Evolutionary conservation across 2,888 invertebrate species (phyloP).

Genomic region (Platycheirus rosarum): DNA sequence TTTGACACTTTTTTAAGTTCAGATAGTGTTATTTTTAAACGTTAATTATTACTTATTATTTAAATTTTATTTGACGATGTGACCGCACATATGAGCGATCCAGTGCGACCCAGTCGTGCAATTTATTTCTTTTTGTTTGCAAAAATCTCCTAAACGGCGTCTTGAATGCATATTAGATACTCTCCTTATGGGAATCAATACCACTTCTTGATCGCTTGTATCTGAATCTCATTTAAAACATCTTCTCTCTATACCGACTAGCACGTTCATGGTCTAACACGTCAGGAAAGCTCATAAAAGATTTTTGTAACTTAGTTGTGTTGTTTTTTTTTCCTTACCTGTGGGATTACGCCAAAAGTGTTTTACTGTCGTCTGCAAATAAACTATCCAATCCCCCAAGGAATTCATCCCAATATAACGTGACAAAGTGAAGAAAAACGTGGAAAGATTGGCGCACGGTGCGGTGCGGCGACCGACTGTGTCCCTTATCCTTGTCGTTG

Average conservation of each 20-base stretch:
- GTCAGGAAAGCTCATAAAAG: constrained; percentile 24
- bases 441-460: too few species aligned
- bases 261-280: constrained; percentile 16
- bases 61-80: too few species aligned
- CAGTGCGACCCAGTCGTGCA: too few species aligned
- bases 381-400: constrained; percentile 12
- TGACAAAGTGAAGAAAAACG: constrained; percentile 1
- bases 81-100: too few species aligned
- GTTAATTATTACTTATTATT: too few species aligned
- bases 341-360: constrained; percentile 3
- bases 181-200: too few species aligned
- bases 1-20: too few species aligned
- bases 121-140: too few species aligned
- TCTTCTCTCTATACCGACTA: background rate
- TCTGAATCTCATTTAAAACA: background rate
- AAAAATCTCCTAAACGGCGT: too few species aligned
- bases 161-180: too few species aligned
- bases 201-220: background rate
- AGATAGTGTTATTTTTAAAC: too few species aligned
- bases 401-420: constrained; percentile 11
- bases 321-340: constrained; percentile 27
- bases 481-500: constrained; percentile 7
- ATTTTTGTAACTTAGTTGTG: constrained; percentile 2
- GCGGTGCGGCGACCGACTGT: too few species aligned
- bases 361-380: constrained; percentile 10